These are phyloP conservation scores for Gorsachius magnificus DNA, from an alignment of 2,797 vertebrate genomes.

Conservation along the genomic window DNA sequence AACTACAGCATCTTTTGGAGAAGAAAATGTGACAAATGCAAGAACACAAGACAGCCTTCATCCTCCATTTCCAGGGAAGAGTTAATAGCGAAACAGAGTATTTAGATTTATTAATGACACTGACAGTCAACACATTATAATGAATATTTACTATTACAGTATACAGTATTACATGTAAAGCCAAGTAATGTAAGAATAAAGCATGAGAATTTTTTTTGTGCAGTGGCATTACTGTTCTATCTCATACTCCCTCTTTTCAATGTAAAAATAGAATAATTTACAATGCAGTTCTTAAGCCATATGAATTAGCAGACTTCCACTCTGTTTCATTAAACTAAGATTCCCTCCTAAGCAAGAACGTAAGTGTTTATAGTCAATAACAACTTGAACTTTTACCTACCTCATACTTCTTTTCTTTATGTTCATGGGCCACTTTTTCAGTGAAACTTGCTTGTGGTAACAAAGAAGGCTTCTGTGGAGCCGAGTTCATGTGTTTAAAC, in stretches of 20 bases:
- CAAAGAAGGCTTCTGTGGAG: conserved; percentile 88
- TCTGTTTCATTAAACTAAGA: not conserved
- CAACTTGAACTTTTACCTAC: conserved; percentile 63
- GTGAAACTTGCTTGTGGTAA: conserved; percentile 90
- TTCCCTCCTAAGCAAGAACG: not conserved
- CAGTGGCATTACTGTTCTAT: not conserved
- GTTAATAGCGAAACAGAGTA: not conserved
- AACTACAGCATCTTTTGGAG: not conserved
- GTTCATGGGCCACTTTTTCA: conserved; percentile 93
- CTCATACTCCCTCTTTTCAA: not conserved
- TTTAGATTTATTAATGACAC: not conserved
- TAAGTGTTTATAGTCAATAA: not conserved
- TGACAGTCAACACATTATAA: not conserved
- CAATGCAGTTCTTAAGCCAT: not conserved
- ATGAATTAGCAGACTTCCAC: not conserved
- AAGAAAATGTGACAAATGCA: not conserved
- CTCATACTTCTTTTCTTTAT: conserved; percentile 94
- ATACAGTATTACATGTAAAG: not conserved
- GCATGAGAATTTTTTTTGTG: not conserved
- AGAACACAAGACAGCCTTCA: not conserved
- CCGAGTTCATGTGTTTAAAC: conserved; percentile 92
- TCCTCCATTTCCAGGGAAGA: not conserved
- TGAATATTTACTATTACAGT: not conserved
- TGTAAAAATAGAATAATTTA: not conserved
- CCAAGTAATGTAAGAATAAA: not conserved